Percentiles rank a stretch among this genome's conserved stretches.
Conservation (phyloP, 1,140 invertebrate species). For the Drosophila hydei region DNA sequence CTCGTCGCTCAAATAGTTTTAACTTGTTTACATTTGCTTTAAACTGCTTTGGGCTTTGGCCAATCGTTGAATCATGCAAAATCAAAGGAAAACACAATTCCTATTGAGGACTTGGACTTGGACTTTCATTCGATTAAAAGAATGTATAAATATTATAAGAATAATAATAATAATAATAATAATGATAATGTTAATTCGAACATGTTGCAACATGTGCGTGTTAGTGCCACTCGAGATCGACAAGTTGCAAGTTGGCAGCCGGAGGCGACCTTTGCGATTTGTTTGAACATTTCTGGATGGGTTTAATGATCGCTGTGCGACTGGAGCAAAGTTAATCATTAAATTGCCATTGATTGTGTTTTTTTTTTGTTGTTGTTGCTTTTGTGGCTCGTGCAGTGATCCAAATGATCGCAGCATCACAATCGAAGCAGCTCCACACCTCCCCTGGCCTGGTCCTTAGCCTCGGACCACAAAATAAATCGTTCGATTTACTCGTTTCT, state of each 20-base stretch:
- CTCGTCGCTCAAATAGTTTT: too few species aligned
- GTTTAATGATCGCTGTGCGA: conserved; percentile 63
- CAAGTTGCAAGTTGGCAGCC: conserved; percentile 8
- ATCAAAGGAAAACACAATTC: too few species aligned
- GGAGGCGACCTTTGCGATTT: conserved; percentile 40
- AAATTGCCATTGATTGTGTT: conserved; percentile 77
- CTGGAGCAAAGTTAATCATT: conserved; percentile 71
- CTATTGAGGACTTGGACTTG: too few species aligned
- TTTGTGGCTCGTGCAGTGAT: conserved; percentile 70
- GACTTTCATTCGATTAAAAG: too few species aligned
- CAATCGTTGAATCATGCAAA: too few species aligned
- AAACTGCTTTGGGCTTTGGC: too few species aligned
- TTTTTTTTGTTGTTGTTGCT: conserved; percentile 50
- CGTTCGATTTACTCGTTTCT: conserved; percentile 47
- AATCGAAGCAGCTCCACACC: conserved; percentile 17
- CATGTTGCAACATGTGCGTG: conserved; percentile 8
- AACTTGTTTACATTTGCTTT: too few species aligned
- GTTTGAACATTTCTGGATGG: conserved; percentile 5
- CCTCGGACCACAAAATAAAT: conserved; percentile 41
- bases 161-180: not conserved
- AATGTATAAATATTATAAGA: too few species aligned
- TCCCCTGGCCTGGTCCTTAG: conserved; percentile 1
- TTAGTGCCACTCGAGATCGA: conserved; percentile 7
- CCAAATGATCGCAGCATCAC: conserved; percentile 29
- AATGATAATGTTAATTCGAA: not conserved